Evolutionary conservation across 2,797 vertebrate species (phyloP).

Genomic region (Anguilla anguilla): DNA sequence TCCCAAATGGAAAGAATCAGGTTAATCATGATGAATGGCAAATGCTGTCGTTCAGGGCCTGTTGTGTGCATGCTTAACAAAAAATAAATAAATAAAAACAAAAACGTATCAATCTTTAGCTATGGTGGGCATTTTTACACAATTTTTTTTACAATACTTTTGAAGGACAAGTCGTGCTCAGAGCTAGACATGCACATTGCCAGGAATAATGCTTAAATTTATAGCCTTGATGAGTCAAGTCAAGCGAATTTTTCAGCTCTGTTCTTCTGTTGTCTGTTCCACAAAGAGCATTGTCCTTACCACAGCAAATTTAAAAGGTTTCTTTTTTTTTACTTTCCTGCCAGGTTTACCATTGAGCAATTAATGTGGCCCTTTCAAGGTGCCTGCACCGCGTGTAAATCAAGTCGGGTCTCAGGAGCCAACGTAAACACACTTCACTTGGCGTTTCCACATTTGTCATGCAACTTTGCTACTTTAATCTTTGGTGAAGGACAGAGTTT

Average conservation of each 20-base stretch:
- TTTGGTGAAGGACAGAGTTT: constrained; percentile 6
- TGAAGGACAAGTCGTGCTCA: not conserved
- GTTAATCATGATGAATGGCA: constrained; percentile 72
- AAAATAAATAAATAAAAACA: constrained; percentile 56
- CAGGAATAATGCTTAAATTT: constrained; percentile 18
- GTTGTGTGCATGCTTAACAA: constrained; percentile 65
- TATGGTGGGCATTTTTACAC: constrained; percentile 29
- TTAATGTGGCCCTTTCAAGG: not conserved
- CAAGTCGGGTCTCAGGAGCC: not conserved
- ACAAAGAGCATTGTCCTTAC: not conserved
- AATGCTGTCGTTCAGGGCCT: constrained; percentile 64
- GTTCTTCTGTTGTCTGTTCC: not conserved
- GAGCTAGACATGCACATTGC: not conserved
- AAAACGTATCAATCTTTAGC: constrained; percentile 70
- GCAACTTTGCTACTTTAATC: not conserved
- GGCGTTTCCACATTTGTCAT: constrained; percentile 16
- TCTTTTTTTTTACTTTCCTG: constrained; percentile 7
- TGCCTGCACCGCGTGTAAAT: not conserved
- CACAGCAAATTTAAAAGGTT: not conserved
- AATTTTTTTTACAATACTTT: not conserved
- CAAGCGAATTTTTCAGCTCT: not conserved
- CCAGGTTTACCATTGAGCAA: constrained; percentile 16
- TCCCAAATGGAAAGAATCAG: constrained; percentile 68
- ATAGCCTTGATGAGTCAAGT: not conserved
- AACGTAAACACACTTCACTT: not conserved